Base-by-base conservation (phyloP, 2,113 vertebrate genomes). In the Cygnus buccinator region DNA sequence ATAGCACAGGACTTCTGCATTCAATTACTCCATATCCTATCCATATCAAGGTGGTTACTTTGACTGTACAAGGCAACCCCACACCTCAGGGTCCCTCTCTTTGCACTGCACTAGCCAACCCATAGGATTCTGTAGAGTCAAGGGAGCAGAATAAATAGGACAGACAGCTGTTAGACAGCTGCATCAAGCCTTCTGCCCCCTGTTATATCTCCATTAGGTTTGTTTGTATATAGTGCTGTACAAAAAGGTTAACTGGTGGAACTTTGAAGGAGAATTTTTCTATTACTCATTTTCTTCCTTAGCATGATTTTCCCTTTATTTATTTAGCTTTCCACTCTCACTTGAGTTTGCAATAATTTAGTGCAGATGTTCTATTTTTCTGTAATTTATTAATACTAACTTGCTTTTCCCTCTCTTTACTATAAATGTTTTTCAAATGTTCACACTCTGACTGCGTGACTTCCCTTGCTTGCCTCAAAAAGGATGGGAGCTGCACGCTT, bases 291-390 rank as follows among this genome's bases (percentile, higher is more conserved):
- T 50, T 87, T 88, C 86, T 84, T 79, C 70, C 50, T 91, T 89
- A 87, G 82, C 81, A 84, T 50, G 29, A 82, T 87, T 95, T 89
- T 44, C 23, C 6, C 66, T 87, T 91, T 94, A 89, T 97, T 97
- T 97, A 89, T 96, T 96, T 97, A 95, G 93, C 95, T 95, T 96
- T 95, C 94, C 84, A 94, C 94, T 96, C 84, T 96, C 93, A 91
- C 91, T 97, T 95, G 87, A 94, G 61, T 76, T 94, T 79, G 54
- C 70, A 94, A 31, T 95, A 95, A 95, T 89, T 96, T 91, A 89
- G 23, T 73, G 78, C 94, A 95, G 93, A 95, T 95, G 95, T 91
- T 94, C 74, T 92, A 89, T 92, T 77, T 87, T 89, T 95, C 77
- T 89, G 81, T 89, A 91, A 95, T 95, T 96, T 96, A 94, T 94